Evolutionary conservation across 2,113 vertebrate genomes (phyloP).

Genomic region (Rhodinocichla rosea): DNA sequence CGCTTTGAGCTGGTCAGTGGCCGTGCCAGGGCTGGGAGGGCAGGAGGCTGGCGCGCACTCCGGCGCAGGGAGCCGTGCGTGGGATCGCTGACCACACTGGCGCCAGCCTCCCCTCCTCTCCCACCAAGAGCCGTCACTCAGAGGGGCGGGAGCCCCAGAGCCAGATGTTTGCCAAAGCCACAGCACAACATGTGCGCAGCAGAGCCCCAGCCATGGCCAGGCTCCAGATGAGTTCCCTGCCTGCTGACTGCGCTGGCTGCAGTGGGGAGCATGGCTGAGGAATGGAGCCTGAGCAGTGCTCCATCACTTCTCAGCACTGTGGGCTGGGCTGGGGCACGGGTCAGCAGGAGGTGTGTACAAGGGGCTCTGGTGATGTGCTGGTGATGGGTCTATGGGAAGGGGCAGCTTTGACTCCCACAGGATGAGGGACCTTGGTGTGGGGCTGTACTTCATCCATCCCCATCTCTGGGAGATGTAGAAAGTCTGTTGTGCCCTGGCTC

Average conservation of each 20-base stretch:
- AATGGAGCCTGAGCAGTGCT: neutral
- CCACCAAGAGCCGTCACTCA: constrained; percentile 58
- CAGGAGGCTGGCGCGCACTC: neutral
- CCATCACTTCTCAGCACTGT: rapidly evolving
- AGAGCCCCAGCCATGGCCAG: constrained; percentile 45
- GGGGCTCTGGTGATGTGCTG: too few relatives aligned
- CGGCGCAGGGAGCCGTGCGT: constrained; percentile 44
- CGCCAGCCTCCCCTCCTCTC: constrained; percentile 62
- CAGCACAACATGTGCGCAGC: constrained; percentile 62
- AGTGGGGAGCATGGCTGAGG: neutral
- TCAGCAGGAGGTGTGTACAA: neutral
- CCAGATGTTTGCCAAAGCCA: constrained; percentile 68
- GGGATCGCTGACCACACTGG: constrained; percentile 67
- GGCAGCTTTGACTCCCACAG: neutral
- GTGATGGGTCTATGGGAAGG: neutral
- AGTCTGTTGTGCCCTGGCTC: neutral
- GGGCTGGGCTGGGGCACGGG: rapidly evolving
- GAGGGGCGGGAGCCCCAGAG: constrained; percentile 56
- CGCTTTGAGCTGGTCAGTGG: neutral
- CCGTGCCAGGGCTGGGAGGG: constrained; percentile 49
- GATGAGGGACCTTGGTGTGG: neutral
- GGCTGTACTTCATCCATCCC: neutral
- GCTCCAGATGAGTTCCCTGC: constrained; percentile 57
- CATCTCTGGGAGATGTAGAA: rapidly evolving
- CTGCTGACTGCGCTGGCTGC: neutral